A percentile compares a stretch with the other conserved stretches of the same genome.
Conservation (phyloP, 1,140 invertebrate species). For the Drosophila melanogaster region Release_6_plus_ISO1_MT NT_033779.5:9333501-9334000, state of each 20-base stretch:
- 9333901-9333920: not conserved
- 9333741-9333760: conserved; percentile 5
- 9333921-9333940: not conserved
- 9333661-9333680: conserved; percentile 22
- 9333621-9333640: conserved; percentile 41
- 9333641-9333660: conserved; percentile 16
- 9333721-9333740: conserved; percentile 22
- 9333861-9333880: conserved; percentile 18
- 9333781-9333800: conserved; percentile 11
- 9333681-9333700: conserved; percentile 20
- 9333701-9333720: conserved; percentile 32
- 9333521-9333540: conserved; percentile 72
- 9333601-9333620: conserved; percentile 49
- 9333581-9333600: conserved; percentile 71
- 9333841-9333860: conserved; percentile 6
- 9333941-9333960: conserved; percentile 8
- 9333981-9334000: not conserved
- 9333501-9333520: conserved; percentile 35
- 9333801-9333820: conserved; percentile 35
- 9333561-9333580: conserved; percentile 81
- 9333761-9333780: conserved; percentile 30
- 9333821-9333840: conserved; percentile 40
- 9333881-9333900: not conserved
- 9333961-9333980: not conserved
- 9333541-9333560: conserved; percentile 81